phyloP scores from a whole-genome alignment of 2,797 vertebrate genomes.

The Silurus lanzhouensis region DNA sequence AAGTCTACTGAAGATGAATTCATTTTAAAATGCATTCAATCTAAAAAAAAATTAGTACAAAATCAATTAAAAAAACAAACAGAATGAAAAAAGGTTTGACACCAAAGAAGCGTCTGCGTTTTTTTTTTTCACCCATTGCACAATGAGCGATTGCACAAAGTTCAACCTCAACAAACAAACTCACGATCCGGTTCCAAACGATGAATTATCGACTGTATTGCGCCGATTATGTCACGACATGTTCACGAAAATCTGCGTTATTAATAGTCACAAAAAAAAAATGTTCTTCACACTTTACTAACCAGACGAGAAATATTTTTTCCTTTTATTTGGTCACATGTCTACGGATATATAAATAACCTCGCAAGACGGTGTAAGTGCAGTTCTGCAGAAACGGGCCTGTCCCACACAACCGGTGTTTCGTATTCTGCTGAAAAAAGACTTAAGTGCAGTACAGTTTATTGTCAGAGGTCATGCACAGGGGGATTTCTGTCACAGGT shows the following conservation, averaged over 20 bases:
- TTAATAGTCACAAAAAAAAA: not conserved
- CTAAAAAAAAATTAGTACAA: too few species aligned
- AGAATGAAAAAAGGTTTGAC: not conserved
- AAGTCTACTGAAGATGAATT: too few species aligned
- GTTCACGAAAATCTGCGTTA: not conserved
- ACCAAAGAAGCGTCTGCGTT: not conserved
- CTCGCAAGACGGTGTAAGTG: conserved; percentile 16
- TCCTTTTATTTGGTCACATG: conserved; percentile 12
- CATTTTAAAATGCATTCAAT: too few species aligned
- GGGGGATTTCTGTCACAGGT: conserved; percentile 52
- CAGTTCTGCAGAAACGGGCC: conserved; percentile 14
- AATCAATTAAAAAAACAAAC: too few species aligned
- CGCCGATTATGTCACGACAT: not conserved
- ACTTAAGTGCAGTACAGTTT: conserved; percentile 36
- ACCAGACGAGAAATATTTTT: not conserved
- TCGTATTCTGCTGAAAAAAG: conserved; percentile 71
- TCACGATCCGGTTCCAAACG: not conserved
- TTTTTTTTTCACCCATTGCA: conserved; percentile 25
- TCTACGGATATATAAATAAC: conserved; percentile 20
- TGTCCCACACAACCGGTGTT: conserved; percentile 52
- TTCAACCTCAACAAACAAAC: not conserved
- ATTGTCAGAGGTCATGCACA: conserved; percentile 29
- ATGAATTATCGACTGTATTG: not conserved
- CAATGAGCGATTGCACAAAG: conserved; percentile 34
- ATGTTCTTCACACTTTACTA: conserved; percentile 1